Evolutionary conservation across 2,888 invertebrate genomes (phyloP).

Genomic region (Thecocarcelia acutangulata): DNA sequence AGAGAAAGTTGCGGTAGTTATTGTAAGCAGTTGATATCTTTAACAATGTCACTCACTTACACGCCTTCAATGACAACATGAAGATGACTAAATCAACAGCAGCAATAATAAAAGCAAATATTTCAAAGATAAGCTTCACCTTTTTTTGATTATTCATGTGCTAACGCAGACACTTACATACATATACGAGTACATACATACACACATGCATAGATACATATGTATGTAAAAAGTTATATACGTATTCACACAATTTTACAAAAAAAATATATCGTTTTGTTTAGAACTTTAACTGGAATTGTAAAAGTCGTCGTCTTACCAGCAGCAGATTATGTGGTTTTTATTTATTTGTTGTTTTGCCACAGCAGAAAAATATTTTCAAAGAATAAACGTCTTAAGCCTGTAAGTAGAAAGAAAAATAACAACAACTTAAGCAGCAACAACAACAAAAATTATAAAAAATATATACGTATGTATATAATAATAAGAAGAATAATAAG

Average conservation of each 20-base stretch:
- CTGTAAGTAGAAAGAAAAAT: slow-evolving; percentile 58
- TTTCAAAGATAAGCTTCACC: slow-evolving; percentile 58
- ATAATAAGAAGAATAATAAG: slow-evolving; percentile 48
- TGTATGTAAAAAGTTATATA: neutral
- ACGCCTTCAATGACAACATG: slow-evolving; percentile 63
- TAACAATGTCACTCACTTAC: slow-evolving; percentile 66
- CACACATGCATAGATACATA: neutral
- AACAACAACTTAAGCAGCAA: slow-evolving; percentile 38
- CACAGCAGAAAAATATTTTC: slow-evolving; percentile 13
- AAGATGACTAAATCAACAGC: slow-evolving; percentile 46
- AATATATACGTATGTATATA: slow-evolving; percentile 18
- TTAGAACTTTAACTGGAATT: slow-evolving; percentile 30
- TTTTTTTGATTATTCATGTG: slow-evolving; percentile 12
- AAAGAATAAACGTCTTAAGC: slow-evolving; percentile 59
- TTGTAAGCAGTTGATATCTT: slow-evolving; percentile 61
- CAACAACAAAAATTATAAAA: slow-evolving; percentile 5
- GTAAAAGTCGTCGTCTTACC: slow-evolving; percentile 49
- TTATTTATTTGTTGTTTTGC: slow-evolving; percentile 49
- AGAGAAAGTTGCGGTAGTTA: slow-evolving; percentile 11
- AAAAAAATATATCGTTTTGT: slow-evolving; percentile 16
- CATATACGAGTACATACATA: neutral
- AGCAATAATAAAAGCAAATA: slow-evolving; percentile 46
- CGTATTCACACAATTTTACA: slow-evolving; percentile 43
- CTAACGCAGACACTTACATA: neutral
- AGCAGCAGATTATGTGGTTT: slow-evolving; percentile 55